Percentiles rank a stretch among this genome's conserved stretches.
phyloP scores from a whole-genome alignment of 2,113 vertebrate genomes.

The Macaca nemestrina region DNA sequence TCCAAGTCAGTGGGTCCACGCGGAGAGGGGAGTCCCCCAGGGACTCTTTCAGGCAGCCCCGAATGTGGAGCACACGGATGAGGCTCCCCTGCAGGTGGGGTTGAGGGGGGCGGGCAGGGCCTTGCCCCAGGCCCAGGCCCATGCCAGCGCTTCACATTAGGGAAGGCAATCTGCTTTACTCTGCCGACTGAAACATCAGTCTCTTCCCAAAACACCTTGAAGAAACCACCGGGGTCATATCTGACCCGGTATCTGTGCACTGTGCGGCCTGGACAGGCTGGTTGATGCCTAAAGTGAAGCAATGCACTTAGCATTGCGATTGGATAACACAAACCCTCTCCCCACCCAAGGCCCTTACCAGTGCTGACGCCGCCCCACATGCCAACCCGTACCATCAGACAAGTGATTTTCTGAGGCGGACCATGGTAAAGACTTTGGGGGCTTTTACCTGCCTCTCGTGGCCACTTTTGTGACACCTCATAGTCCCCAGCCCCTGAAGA shows the following conservation, averaged over 20 bases:
- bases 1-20: not conserved
- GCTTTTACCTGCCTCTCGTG: not conserved
- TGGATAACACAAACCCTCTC: not conserved
- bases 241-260: not conserved
- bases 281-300: too few species aligned
- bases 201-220: not conserved
- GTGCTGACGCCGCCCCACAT: accelerated
- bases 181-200: too few species aligned
- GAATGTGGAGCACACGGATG: not conserved
- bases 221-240: not conserved
- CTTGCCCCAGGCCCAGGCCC: accelerated
- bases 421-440: accelerated
- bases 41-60: not conserved
- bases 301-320: accelerated
- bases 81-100: not conserved
- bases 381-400: accelerated
- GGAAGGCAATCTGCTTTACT: too few species aligned
- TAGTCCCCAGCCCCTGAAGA: not conserved
- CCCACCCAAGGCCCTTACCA: too few species aligned
- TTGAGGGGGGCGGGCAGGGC: not conserved
- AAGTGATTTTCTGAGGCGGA: not conserved
- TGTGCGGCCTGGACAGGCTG: accelerated
- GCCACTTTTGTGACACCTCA: not conserved
- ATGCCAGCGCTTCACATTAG: accelerated
- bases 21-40: not conserved